Conservation (phyloP, 2,888 invertebrate species). For the Strigamia crassipes region DNA sequence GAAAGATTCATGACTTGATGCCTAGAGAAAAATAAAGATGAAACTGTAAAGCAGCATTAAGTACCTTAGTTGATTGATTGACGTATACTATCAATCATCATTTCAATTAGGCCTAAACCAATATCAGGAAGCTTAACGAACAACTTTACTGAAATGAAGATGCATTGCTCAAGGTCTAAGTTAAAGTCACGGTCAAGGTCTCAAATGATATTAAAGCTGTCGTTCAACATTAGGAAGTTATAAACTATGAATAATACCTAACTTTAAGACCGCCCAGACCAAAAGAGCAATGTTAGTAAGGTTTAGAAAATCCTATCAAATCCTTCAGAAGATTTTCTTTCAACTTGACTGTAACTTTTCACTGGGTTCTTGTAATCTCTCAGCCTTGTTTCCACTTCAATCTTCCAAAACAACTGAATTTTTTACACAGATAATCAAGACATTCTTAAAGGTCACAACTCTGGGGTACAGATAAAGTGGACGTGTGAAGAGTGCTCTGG, state of each 20-base stretch:
- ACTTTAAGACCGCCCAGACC: neutral
- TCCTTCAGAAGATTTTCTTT: neutral
- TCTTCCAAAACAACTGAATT: constrained; percentile 13
- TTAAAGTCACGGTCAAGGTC: constrained; percentile 4
- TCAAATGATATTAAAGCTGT: neutral
- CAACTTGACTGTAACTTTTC: constrained; percentile 6
- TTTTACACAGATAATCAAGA: neutral
- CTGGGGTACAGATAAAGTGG: neutral
- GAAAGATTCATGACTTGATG: constrained; percentile 42
- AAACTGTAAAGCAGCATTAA: neutral
- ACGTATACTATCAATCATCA: neutral
- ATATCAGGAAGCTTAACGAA: neutral
- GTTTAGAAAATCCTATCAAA: neutral
- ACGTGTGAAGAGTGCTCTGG: neutral
- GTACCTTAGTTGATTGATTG: neutral
- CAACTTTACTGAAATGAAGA: neutral
- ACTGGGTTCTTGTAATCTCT: neutral
- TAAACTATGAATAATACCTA: neutral
- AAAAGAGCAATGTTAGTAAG: neutral
- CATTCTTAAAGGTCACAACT: neutral
- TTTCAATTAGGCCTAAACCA: neutral
- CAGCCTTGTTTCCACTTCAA: neutral
- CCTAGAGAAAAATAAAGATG: constrained; percentile 36
- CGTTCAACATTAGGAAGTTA: neutral
- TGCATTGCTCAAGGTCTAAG: neutral